Conservation (phyloP, 2,888 invertebrate genomes). For the Ditula angustiorana region DNA sequence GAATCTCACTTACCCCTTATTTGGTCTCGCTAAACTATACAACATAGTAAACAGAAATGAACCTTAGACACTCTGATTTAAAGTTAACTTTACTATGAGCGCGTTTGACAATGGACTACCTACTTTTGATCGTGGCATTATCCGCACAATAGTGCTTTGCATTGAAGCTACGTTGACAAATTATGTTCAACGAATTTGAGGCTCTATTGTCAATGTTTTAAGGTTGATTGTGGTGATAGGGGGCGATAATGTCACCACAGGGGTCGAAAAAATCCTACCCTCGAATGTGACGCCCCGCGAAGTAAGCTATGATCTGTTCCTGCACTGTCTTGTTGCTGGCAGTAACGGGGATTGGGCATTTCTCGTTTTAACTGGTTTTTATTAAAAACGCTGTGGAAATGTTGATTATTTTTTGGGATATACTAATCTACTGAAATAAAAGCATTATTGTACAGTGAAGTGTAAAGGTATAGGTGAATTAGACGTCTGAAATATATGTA, state of each 20-base stretch:
- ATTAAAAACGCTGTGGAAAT: neutral
- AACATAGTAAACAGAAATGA: slow-evolving; percentile 44
- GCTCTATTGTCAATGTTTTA: slow-evolving; percentile 52
- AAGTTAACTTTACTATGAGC: slow-evolving; percentile 47
- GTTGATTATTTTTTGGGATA: neutral
- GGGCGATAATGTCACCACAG: slow-evolving; percentile 73
- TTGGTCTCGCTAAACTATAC: slow-evolving; percentile 54
- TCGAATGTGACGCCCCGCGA: slow-evolving; percentile 82
- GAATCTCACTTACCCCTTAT: slow-evolving; percentile 80
- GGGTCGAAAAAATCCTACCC: slow-evolving; percentile 80
- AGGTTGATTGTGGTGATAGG: slow-evolving; percentile 55
- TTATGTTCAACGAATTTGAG: slow-evolving; percentile 53
- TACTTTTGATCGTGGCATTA: slow-evolving; percentile 83
- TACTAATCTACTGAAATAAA: no score
- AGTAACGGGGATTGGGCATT: slow-evolving; percentile 13
- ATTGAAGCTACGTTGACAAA: slow-evolving; percentile 78
- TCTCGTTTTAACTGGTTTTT: neutral
- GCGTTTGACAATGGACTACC: slow-evolving; percentile 71
- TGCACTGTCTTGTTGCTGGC: slow-evolving; percentile 67
- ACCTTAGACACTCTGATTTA: slow-evolving; percentile 45
- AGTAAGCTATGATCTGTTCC: slow-evolving; percentile 83
- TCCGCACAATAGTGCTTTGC: slow-evolving; percentile 81
- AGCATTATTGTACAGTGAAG: no score
- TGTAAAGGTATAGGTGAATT: no score
- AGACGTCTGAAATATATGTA: no score